Percentiles rank a stretch among this genome's conserved stretches.
These are phyloP conservation scores for Riptortus pedestris DNA, from an alignment of 1,140 invertebrate genomes.

Conservation along the genomic window DNA sequence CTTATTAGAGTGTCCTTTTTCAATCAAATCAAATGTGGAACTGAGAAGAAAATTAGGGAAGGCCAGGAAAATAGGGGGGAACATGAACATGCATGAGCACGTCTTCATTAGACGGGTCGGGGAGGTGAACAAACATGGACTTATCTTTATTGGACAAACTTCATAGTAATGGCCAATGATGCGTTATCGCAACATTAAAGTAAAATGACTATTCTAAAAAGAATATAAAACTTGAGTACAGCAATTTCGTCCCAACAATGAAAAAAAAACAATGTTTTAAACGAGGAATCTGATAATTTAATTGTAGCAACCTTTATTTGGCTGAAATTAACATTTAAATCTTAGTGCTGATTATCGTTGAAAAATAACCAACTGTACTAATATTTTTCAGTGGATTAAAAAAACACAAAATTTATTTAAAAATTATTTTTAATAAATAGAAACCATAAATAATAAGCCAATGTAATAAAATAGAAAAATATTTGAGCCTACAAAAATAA, in stretches of 20 bases:
- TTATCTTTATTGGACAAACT: not conserved
- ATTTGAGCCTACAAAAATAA: too few relatives aligned
- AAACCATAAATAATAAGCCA: not conserved
- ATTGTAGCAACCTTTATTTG: too few relatives aligned
- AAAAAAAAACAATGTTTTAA: too few relatives aligned
- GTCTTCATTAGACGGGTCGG: not conserved
- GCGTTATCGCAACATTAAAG: too few relatives aligned
- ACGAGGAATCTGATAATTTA: too few relatives aligned
- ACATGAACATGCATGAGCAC: not conserved
- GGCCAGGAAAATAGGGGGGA: slow-evolving; percentile 1
- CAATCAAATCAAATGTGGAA: slow-evolving; percentile 5
- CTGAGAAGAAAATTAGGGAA: slow-evolving; percentile 9
- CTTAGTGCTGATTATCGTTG: too few relatives aligned
- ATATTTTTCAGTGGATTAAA: too few relatives aligned
- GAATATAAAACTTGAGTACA: not conserved
- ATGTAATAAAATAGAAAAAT: too few relatives aligned
- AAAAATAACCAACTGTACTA: too few relatives aligned
- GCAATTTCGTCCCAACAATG: not conserved
- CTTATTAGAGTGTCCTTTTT: slow-evolving; percentile 4
- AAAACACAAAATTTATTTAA: not conserved
- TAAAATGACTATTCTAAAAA: too few relatives aligned
- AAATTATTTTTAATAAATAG: not conserved
- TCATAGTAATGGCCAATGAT: not conserved
- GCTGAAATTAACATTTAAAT: too few relatives aligned
- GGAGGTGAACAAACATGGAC: not conserved